phyloP scores from a whole-genome alignment of 2,113 vertebrate genomes.

The Mobula hypostoma region DNA sequence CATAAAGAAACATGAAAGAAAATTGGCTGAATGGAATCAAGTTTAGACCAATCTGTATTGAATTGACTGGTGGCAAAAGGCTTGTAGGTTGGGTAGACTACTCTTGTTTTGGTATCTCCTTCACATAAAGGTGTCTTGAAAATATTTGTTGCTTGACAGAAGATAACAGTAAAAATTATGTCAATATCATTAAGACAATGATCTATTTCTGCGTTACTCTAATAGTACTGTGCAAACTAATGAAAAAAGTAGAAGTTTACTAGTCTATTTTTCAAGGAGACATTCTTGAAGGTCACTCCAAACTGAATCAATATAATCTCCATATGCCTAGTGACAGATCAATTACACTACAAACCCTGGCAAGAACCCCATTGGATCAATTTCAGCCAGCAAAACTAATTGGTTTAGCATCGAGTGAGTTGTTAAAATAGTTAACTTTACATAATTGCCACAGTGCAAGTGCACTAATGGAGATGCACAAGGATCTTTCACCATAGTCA shows the following conservation, averaged over 20 bases:
- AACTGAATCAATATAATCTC: background rate
- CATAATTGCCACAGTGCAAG: background rate
- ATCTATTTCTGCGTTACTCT: background rate
- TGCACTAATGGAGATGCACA: background rate
- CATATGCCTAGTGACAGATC: background rate
- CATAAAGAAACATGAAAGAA: background rate
- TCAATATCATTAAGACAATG: background rate
- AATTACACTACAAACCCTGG: background rate
- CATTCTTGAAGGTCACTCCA: background rate
- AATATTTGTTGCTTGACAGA: background rate
- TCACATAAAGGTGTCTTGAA: background rate
- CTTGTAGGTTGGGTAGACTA: background rate
- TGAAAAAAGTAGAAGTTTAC: background rate
- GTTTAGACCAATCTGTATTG: background rate
- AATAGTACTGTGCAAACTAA: background rate
- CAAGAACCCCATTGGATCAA: background rate
- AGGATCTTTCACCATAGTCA: background rate
- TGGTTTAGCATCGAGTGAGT: background rate
- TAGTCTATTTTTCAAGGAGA: background rate
- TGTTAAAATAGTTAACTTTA: background rate
- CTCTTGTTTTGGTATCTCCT: background rate
- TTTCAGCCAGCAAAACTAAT: background rate
- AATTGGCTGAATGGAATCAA: background rate
- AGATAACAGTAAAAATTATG: background rate
- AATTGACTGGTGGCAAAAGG: background rate